These are phyloP conservation scores for Ganaspis sp. DNA, from an alignment of 1,140 invertebrate genomes.

Conservation along the genomic window DNA sequence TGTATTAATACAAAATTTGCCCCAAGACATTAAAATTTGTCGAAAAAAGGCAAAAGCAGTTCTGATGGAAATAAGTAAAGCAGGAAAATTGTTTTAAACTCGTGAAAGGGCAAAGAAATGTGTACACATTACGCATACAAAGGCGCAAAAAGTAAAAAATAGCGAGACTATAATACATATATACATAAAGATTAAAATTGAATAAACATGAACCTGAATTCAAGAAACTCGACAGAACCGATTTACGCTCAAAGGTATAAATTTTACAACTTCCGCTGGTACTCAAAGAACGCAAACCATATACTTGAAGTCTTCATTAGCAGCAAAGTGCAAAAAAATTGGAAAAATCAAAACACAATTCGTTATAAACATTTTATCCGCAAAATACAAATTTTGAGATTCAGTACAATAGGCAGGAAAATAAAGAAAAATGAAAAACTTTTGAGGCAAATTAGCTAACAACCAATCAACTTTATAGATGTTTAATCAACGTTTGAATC, in stretches of 20 bases:
- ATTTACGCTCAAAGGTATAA: conserved; percentile 19
- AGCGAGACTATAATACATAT: background rate
- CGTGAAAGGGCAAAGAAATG: background rate
- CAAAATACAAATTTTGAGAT: too few species aligned
- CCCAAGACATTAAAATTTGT: too few species aligned
- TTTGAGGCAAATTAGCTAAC: too few species aligned
- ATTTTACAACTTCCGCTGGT: conserved; percentile 24
- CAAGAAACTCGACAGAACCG: conserved; percentile 9
- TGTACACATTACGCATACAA: conserved; percentile 12
- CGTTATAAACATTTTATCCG: too few species aligned
- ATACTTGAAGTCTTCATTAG: background rate
- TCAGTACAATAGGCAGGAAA: too few species aligned
- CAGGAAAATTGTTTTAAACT: background rate
- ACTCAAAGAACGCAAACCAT: background rate
- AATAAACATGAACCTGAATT: conserved; percentile 27
- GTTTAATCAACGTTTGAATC: too few species aligned
- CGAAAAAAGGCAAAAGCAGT: background rate
- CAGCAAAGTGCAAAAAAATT: background rate
- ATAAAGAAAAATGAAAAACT: too few species aligned
- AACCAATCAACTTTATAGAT: too few species aligned
- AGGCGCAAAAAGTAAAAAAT: conserved; percentile 13
- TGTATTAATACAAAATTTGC: too few species aligned
- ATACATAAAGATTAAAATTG: conserved; percentile 27
- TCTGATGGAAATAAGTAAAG: background rate
- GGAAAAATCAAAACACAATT: too few species aligned